Evolutionary conservation across 2,888 invertebrate genomes (phyloP).

Genomic region (Hirtodrosophila confusa): DNA sequence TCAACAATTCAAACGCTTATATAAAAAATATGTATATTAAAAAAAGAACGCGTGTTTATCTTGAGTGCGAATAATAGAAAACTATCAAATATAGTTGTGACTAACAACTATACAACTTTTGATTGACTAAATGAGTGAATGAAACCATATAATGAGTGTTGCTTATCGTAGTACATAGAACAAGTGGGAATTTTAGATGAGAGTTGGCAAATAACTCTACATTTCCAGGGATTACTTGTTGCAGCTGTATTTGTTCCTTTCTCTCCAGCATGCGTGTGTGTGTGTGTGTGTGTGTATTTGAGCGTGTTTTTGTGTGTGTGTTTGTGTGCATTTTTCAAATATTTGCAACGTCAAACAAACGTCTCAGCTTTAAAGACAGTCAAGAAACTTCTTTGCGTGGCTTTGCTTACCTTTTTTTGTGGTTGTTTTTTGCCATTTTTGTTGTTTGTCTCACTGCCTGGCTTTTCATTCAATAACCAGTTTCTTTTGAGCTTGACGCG

Average conservation of each 20-base stretch:
- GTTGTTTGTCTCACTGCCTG: slow-evolving; percentile 42
- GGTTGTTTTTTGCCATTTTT: slow-evolving; percentile 59
- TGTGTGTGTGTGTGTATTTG: slow-evolving; percentile 17
- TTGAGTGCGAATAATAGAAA: slow-evolving; percentile 30
- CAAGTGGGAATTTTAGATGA: slow-evolving; percentile 10
- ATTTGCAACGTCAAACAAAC: slow-evolving; percentile 51
- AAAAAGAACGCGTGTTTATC: slow-evolving; percentile 47
- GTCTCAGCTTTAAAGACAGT: slow-evolving; percentile 33
- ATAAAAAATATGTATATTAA: slow-evolving; percentile 24
- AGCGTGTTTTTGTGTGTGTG: slow-evolving; percentile 39
- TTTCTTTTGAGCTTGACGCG: slow-evolving; percentile 66
- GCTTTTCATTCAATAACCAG: slow-evolving; percentile 80
- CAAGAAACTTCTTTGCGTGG: slow-evolving; percentile 67
- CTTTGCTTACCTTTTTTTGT: slow-evolving; percentile 36
- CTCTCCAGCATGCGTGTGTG: slow-evolving; percentile 1
- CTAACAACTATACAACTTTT: slow-evolving; percentile 34
- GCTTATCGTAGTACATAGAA: slow-evolving; percentile 27
- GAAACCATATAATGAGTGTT: slow-evolving; percentile 37
- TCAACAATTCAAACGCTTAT: slow-evolving; percentile 18
- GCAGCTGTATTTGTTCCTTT: slow-evolving; percentile 48
- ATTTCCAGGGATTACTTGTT: slow-evolving; percentile 25
- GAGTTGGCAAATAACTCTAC: not conserved
- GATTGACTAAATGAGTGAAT: slow-evolving; percentile 25
- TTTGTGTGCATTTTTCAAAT: slow-evolving; percentile 68
- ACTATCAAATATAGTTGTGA: slow-evolving; percentile 25